Percentiles rank a stretch among this genome's conserved stretches.
Conservation (phyloP, 2,797 vertebrate species). For the Pangasius mekongensis region DNA sequence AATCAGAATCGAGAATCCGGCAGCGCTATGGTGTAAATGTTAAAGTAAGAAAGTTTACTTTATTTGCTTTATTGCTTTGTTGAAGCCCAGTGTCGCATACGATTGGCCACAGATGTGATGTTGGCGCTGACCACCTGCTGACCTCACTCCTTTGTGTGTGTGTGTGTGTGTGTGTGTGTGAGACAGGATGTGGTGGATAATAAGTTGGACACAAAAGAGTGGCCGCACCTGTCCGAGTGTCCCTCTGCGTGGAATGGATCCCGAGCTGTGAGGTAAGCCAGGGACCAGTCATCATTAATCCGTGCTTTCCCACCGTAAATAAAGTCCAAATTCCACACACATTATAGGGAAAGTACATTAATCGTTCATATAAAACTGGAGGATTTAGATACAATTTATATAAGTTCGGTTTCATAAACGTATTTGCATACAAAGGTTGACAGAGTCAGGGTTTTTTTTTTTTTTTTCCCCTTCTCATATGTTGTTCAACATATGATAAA, state of each 20-base stretch:
- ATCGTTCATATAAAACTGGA: background rate
- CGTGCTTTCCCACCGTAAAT: background rate
- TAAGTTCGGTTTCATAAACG: background rate
- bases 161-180: constrained; percentile 37
- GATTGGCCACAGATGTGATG: background rate
- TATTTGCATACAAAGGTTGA: background rate
- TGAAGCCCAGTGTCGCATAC: background rate
- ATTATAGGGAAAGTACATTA: background rate
- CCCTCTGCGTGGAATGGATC: constrained; percentile 94
- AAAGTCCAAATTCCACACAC: background rate
- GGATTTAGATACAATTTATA: background rate
- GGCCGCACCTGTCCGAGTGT: constrained; percentile 90
- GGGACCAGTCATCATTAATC: background rate
- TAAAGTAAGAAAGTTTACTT: background rate
- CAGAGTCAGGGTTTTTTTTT: background rate
- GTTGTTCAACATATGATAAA: background rate
- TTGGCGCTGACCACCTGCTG: background rate
- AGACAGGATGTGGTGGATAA: constrained; percentile 92
- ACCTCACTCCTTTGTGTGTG: background rate
- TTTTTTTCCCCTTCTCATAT: background rate
- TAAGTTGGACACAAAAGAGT: constrained; percentile 89
- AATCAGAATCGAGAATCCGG: background rate
- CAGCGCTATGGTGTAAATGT: background rate
- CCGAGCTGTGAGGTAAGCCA: constrained; percentile 88
- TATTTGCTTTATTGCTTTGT: background rate